Evolutionary conservation across 2,888 invertebrate genomes (phyloP), one percentile per base, ranked within the genome.

Genomic region (Saturnia japonica): DNA sequence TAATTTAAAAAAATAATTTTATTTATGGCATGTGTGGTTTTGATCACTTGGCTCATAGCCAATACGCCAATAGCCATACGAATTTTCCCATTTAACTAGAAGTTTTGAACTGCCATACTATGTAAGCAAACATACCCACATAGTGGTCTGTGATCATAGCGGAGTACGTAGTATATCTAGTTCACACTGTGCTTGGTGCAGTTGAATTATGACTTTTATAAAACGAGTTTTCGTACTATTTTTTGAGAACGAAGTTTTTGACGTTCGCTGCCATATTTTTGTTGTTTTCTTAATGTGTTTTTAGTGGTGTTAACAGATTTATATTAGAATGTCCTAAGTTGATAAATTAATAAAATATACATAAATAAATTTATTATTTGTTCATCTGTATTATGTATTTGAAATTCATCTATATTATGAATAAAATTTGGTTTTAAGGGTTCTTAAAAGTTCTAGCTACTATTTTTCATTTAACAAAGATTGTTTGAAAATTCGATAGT

Each of bases 21-120:
- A 71, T 69, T 73, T 75, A 78, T 78, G 82, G 79, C 78, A 76
- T 72, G 74, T 74, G 77, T 77, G 75, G 74, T 77, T 76, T 76
- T 83, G 83, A 82, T 82, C 80, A 76, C 73, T 85, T 88, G 87
- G 87, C 81, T 72, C 72, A 67, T 19, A 40, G 83, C 87, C 87
- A 87, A n/a, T n/a, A n/a, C n/a, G n/a, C n/a, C n/a, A n/a, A n/a
- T n/a, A n/a, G 78, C 77, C 76, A 82, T 80, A 79, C 73, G 78
- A 81, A 79, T 79, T 54, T 76, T 73, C 76, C 74, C 80, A 80
- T 83, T 86, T 85, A 80, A 80, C 78, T 75, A 78, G 74, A 81
- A 83, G 72, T 81, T 82, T 84, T 79, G 77, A 82, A 81, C 81
- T 78, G 78, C 79, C 80, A 74, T 70, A 74, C 74, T 75, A 72